Base-by-base conservation (phyloP, 2,797 vertebrate genomes). In the Coregonus sp. region DNA sequence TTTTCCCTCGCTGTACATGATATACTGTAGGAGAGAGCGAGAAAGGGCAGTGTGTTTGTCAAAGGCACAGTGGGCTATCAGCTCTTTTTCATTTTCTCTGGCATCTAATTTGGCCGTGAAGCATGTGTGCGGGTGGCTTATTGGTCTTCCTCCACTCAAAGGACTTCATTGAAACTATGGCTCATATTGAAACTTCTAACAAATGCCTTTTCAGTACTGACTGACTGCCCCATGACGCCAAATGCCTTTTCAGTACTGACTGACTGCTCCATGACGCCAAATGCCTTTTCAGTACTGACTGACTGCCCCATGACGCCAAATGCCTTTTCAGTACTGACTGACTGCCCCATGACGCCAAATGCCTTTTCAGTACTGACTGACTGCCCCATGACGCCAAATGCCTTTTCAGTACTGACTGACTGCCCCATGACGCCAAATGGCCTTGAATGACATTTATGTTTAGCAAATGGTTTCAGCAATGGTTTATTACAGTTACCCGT, bases 81-180 rank as follows among this genome's bases (percentile, higher is more conserved):
- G 9, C 47, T 54, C 29, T 51, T 75, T 63, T 15, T 71, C n/a
- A 14, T 68, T 68, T 74, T 73, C 74, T 68, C 71, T 50, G 50
- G 72, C 74, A 77, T 73, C 47, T 52, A 63, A 59, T 74, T 56
- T 73, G 40, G 18, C 25, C 52, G 47, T 47, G 4, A 31, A 40
- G 47, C 59, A 63, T 69, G 61, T 59, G 40, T 70, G 68, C 63
- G 61, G 51, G 31, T 54, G 65, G 35, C 7, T 69, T 52, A 56
- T 16, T 68, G 9, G 31, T 33, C 20, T 52, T 31, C n/a, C 47
- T 77, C n/a, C 51, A 47, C 5, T 72, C 14, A 20, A 14, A n/a
- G 54, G 70, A 69, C 15, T 72, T 25, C 29, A 52, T 54, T 70
- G 9, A 75, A 73, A 50, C 63, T 33, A 4, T 63, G 29, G 5